A percentile compares a stretch with the other conserved stretches of the same genome.
These are phyloP conservation scores for Eupithecia dodoneata DNA, from an alignment of 2,888 invertebrate species.

Conservation along the genomic window DNA sequence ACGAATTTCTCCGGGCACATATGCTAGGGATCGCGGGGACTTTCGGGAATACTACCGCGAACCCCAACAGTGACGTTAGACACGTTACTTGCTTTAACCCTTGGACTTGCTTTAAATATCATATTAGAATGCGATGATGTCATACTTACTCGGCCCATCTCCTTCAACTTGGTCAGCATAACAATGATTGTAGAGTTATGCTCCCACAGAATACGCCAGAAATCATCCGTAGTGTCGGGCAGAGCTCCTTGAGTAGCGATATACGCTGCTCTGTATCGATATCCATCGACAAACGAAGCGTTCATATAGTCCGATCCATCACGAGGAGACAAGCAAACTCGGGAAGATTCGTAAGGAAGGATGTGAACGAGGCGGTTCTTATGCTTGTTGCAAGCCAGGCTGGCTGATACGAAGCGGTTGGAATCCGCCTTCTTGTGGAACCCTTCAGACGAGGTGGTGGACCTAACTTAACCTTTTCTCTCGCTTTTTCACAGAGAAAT, in stretches of 20 bases:
- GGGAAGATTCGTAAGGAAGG: constrained; percentile 97
- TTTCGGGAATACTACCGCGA: too few relatives aligned
- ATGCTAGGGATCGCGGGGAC: too few relatives aligned
- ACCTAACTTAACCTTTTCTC: not conserved
- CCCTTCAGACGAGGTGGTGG: too few relatives aligned
- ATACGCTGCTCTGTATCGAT: constrained; percentile 96
- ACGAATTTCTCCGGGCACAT: too few relatives aligned
- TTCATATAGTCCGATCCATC: constrained; percentile 99
- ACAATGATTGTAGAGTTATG: constrained; percentile 99
- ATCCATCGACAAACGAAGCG: constrained; percentile 98
- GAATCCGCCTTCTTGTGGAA: constrained; percentile 97
- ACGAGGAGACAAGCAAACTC: constrained; percentile 96
- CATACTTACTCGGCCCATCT: constrained; percentile 95
- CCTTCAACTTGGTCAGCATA: constrained; percentile 98
- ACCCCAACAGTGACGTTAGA: too few relatives aligned
- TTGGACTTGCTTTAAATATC: too few relatives aligned
- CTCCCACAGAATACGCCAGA: constrained; percentile 99
- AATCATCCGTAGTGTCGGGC: constrained; percentile 98
- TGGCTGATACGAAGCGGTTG: constrained; percentile 97
- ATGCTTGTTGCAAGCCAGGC: constrained; percentile 97
- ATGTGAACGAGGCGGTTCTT: constrained; percentile 99
- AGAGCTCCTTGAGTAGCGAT: constrained; percentile 99
- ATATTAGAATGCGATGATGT: too few relatives aligned
- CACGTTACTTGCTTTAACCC: too few relatives aligned
- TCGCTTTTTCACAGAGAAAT: not conserved